Evolutionary conservation across 2,888 invertebrate species (phyloP).

Genomic region (Eupithecia insigniata): DNA sequence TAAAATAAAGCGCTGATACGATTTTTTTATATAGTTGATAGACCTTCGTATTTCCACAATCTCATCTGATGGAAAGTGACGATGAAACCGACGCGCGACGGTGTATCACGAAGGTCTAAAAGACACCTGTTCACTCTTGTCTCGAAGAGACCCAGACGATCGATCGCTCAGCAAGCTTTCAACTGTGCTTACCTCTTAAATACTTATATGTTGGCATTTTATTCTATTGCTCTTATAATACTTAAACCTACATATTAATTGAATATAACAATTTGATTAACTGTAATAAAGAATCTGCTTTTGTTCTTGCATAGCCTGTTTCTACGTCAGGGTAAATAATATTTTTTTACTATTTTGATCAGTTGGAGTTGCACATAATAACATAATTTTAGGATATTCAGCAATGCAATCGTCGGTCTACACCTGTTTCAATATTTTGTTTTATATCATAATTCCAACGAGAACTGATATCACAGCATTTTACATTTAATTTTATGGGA

Average conservation of each 20-base stretch:
- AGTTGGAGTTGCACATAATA: not conserved
- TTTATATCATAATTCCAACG: constrained; percentile 40
- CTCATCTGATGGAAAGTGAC: too few relatives aligned
- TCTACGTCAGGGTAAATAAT: not conserved
- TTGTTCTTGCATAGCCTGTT: not conserved
- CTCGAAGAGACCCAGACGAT: too few relatives aligned
- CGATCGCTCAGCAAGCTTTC: constrained; percentile 60
- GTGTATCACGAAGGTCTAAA: too few relatives aligned
- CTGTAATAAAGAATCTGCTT: not conserved
- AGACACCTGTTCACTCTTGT: too few relatives aligned
- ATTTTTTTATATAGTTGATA: too few relatives aligned
- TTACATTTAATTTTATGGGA: constrained; percentile 72
- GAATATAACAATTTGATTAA: not conserved
- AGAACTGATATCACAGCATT: constrained; percentile 82
- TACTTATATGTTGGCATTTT: constrained; percentile 80
- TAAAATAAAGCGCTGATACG: constrained; percentile 47
- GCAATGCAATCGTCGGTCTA: not conserved
- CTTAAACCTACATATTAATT: constrained; percentile 6
- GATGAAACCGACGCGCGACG: too few relatives aligned
- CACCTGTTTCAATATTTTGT: constrained; percentile 3
- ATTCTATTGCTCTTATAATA: constrained; percentile 69
- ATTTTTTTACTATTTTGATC: not conserved
- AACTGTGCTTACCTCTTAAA: constrained; percentile 60
- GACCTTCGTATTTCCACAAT: too few relatives aligned
- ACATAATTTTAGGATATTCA: not conserved